phyloP scores from a whole-genome alignment of 2,113 vertebrate genomes.

The cat (Felis catus) region DNA sequence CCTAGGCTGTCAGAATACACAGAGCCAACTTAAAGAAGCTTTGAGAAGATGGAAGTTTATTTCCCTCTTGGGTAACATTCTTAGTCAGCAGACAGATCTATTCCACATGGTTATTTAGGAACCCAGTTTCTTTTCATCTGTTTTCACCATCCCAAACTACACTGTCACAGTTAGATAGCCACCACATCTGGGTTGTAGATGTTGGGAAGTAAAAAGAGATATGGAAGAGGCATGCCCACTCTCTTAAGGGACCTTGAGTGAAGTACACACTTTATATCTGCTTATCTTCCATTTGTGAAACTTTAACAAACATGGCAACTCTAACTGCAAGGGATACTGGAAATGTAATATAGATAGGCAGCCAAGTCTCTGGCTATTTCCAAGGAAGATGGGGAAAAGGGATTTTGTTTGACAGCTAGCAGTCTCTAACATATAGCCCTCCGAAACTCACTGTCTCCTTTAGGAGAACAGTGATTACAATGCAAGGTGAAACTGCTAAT shows the following conservation, averaged over 20 bases:
- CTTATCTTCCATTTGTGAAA: not conserved
- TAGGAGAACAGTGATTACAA: not conserved
- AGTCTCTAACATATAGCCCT: conserved; percentile 10
- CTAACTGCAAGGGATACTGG: not conserved
- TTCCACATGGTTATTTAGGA: not conserved
- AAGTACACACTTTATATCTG: not conserved
- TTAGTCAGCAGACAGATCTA: not conserved
- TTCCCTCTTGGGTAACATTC: not conserved
- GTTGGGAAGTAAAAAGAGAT: not conserved
- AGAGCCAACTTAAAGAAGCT: not conserved
- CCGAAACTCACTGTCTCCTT: not conserved
- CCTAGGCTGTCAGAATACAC: not conserved
- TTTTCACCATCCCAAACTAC: not conserved
- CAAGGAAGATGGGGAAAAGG: not conserved
- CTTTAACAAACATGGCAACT: not conserved
- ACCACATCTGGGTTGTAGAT: not conserved
- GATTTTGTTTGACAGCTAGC: not conserved
- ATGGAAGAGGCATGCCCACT: not conserved
- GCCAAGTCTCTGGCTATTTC: not conserved
- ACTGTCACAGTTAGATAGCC: not conserved
- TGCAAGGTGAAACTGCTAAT: not conserved
- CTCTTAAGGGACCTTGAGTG: not conserved
- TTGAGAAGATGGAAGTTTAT: not conserved
- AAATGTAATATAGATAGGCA: not conserved
- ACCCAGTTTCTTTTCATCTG: not conserved